Percentiles rank a stretch among this genome's conserved stretches.
phyloP scores from a whole-genome alignment of 2,797 vertebrate species.

The Myotis daubentonii region DNA sequence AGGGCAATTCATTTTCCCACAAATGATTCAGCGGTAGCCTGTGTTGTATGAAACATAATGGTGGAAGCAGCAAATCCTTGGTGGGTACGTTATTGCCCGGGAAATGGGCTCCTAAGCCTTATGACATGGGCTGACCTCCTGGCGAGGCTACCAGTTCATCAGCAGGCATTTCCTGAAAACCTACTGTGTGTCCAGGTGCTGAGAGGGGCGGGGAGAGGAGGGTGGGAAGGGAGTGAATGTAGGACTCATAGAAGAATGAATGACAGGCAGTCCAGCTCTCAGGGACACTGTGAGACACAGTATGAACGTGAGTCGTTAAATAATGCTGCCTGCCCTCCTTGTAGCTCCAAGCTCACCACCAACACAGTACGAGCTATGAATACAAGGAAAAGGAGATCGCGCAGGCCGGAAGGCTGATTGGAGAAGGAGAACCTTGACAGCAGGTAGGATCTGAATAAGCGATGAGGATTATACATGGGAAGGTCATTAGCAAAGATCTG shows the following conservation, averaged over 20 bases:
- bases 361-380: background rate
- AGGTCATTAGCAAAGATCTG: background rate
- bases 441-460: background rate
- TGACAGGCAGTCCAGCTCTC: background rate
- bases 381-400: background rate
- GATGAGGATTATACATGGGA: background rate
- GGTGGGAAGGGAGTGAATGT: background rate
- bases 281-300: background rate
- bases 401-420: background rate
- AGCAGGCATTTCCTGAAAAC: background rate
- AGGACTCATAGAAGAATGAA: background rate
- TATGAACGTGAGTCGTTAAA: fast-evolving
- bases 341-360: background rate
- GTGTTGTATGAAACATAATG: fast-evolving
- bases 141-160: too few relatives aligned
- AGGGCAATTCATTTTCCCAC: background rate
- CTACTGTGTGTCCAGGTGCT: background rate
- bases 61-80: background rate
- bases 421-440: background rate
- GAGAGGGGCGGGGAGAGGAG: background rate
- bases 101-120: background rate
- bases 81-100: background rate
- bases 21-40: too few relatives aligned
- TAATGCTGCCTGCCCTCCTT: too few relatives aligned
- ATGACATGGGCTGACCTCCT: background rate